Conservation (phyloP, 2,113 vertebrate genomes). For the Poeciliopsis prolifica region DNA sequence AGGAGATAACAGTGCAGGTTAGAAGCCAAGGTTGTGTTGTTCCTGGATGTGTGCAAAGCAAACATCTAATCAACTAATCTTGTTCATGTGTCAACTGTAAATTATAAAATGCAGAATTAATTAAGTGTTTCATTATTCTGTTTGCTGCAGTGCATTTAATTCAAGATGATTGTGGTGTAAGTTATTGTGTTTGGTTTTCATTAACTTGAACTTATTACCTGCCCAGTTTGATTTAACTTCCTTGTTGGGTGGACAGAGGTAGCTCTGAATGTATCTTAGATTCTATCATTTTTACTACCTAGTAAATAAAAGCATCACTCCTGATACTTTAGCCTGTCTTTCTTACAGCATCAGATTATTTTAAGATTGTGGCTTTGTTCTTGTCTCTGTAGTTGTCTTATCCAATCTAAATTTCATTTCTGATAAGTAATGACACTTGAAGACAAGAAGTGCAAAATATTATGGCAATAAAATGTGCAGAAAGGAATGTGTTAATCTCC, state of each 20-base stretch:
- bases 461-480: neutral
- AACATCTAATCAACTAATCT: conserved; percentile 5
- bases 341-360: conserved; percentile 6
- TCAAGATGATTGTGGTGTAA: conserved; percentile 9
- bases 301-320: conserved; percentile 37
- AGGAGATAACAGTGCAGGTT: conserved; percentile 3
- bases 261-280: conserved; percentile 29
- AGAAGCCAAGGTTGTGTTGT: conserved; percentile 5
- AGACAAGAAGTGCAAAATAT: neutral
- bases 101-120: conserved; percentile 4
- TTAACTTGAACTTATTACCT: conserved; percentile 22
- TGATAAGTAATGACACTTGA: neutral
- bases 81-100: conserved; percentile 13
- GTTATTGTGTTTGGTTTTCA: conserved; percentile 5
- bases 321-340: conserved; percentile 7
- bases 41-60: neutral
- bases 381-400: neutral
- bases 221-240: conserved; percentile 10
- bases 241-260: conserved; percentile 16
- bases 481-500: neutral
- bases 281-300: conserved; percentile 41
- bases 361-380: neutral
- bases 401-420: neutral
- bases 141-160: conserved; percentile 23
- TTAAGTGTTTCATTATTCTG: conserved; percentile 8